These are phyloP conservation scores for Pterostichus madidus DNA, from an alignment of 2,888 invertebrate genomes.

Conservation along the genomic window DNA sequence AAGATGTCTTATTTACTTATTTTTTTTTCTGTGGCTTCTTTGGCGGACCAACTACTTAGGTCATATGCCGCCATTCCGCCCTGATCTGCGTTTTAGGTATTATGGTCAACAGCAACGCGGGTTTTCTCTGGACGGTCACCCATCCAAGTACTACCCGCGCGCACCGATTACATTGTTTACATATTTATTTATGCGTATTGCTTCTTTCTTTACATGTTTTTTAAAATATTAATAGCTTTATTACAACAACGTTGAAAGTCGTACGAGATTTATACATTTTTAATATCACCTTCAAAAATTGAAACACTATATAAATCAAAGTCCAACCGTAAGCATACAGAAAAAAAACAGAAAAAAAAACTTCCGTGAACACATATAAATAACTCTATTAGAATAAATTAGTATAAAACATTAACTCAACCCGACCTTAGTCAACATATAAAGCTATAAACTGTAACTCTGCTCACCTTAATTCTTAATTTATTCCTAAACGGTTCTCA, in stretches of 20 bases:
- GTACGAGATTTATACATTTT: slow-evolving; percentile 1
- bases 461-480: background rate
- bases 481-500: background rate
- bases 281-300: slow-evolving; percentile 30
- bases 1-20: too few relatives aligned
- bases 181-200: too few relatives aligned
- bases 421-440: slow-evolving; percentile 30
- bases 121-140: too few relatives aligned
- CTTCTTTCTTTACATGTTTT: too few relatives aligned
- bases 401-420: slow-evolving; percentile 11
- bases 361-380: slow-evolving; percentile 32
- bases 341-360: background rate
- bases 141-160: too few relatives aligned
- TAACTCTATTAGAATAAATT: slow-evolving; percentile 42
- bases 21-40: too few relatives aligned
- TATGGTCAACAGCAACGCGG: too few relatives aligned
- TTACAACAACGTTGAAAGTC: slow-evolving; percentile 19
- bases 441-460: slow-evolving; percentile 6
- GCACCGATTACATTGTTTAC: too few relatives aligned
- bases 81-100: too few relatives aligned
- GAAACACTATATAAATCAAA: slow-evolving; percentile 27
- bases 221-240: background rate
- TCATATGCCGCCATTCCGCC: too few relatives aligned
- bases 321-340: slow-evolving; percentile 12
- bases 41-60: too few relatives aligned